Conservation (phyloP, 1,140 invertebrate species). For the Eumeta japonica region DNA sequence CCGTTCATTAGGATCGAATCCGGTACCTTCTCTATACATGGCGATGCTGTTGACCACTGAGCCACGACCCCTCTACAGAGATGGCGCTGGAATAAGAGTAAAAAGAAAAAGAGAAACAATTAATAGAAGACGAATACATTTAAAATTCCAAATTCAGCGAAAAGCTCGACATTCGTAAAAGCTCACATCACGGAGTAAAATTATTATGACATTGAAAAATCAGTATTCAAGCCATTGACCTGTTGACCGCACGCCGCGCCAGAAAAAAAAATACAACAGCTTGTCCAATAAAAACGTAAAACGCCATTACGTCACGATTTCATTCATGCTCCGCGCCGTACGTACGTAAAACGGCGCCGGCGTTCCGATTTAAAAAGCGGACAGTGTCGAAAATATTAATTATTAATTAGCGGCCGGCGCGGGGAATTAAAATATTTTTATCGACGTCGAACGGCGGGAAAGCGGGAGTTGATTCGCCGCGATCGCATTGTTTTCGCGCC, state of each 20-base stretch:
- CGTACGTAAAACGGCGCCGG: constrained; percentile 50
- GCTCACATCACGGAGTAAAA: too few relatives aligned
- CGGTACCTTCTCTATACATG: too few relatives aligned
- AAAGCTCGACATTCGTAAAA: too few relatives aligned
- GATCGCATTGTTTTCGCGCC: constrained; percentile 53
- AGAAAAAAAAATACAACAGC: constrained; percentile 49
- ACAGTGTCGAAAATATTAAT: constrained; percentile 55
- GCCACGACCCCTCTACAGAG: too few relatives aligned
- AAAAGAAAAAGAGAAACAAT: too few relatives aligned
- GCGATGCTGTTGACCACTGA: too few relatives aligned
- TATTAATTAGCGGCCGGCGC: constrained; percentile 50
- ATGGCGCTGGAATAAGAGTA: too few relatives aligned
- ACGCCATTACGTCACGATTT: constrained; percentile 56
- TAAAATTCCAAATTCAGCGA: too few relatives aligned
- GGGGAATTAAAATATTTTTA: constrained; percentile 56
- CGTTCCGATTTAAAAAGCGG: constrained; percentile 49
- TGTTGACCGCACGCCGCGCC: constrained; percentile 33
- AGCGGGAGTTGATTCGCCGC: constrained; percentile 50
- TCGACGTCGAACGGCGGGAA: constrained; percentile 50
- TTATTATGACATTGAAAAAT: constrained; percentile 58
- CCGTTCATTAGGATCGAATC: too few relatives aligned
- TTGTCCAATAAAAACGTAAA: constrained; percentile 54
- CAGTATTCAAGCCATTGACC: constrained; percentile 52
- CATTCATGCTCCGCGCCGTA: constrained; percentile 53
- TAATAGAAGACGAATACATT: too few relatives aligned